Percentiles rank a stretch among this genome's conserved stretches.
Conservation (phyloP, 2,113 vertebrate genomes). For the Amblyornis subalaris region DNA sequence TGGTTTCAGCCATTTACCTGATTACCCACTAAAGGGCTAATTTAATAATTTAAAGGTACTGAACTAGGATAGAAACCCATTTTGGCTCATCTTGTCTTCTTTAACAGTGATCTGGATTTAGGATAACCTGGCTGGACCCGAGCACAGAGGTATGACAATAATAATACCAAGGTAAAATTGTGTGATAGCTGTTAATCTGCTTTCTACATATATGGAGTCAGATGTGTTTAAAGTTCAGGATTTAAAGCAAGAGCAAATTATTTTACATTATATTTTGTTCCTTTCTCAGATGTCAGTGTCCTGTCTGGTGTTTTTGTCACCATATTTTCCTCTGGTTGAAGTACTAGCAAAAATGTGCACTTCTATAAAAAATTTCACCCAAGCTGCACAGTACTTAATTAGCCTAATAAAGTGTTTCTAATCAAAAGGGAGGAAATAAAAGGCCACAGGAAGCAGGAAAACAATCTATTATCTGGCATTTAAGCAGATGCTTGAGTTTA, state of each 20-base stretch:
- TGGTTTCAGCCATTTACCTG: neutral
- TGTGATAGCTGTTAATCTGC: neutral
- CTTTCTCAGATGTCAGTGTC: neutral
- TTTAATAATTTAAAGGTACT: neutral
- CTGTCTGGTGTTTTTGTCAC: neutral
- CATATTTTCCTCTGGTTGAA: neutral
- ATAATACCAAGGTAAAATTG: neutral
- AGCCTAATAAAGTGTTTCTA: neutral
- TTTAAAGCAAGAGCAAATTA: neutral
- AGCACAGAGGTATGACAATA: neutral
- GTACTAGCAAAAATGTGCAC: neutral
- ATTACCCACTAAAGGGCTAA: conserved; percentile 11
- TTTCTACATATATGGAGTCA: neutral
- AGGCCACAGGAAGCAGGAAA: neutral
- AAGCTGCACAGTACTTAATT: neutral
- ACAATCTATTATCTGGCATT: neutral
- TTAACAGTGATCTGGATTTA: neutral
- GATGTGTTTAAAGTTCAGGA: neutral
- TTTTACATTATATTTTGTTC: neutral
- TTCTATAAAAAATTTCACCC: neutral
- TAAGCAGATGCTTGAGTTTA: neutral
- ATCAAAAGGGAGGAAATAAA: neutral
- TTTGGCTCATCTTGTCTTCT: neutral
- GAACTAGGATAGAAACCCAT: neutral
- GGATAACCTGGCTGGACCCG: neutral